Base-by-base conservation (phyloP, 1,140 invertebrate genomes). In the Agrilus planipennis region DNA sequence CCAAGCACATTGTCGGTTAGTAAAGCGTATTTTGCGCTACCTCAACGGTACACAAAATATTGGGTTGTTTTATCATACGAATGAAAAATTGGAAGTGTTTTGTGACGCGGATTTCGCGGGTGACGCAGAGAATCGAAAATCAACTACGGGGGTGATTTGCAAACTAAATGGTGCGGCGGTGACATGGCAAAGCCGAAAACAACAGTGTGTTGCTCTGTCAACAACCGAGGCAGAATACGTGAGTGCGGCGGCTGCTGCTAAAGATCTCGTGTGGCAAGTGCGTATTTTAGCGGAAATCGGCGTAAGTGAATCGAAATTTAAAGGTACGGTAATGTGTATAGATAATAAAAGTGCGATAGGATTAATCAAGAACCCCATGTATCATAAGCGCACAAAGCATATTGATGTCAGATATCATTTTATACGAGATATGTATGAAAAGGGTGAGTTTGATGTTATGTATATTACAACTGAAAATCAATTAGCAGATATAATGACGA, bases 211-310 rank as follows among this genome's bases (percentile, higher is more conserved):
- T 22, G 47, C 52, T 16, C 32, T 53, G 2, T 58, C 54, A 2
- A 61, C 60, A 12, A 64, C 55, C 9, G 62, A 68, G 47, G 52
- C 62, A 12, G 64, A 67, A 39, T 54, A 49, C 49, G 52, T 55
- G 22, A 46, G 41, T 9, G 55, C 60, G 7, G 60, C 51, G 42
- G 53, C 64, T 47, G 62, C 41, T 34, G 49, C 61, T 10, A 57
- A 55, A 47, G 61, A 65, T 49, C 31, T 55, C 4, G 39, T 65
- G 6, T 67, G 57, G 57, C 22, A 66, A 23, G 42, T 16, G 27
- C 40, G 45, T 35, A 34, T 57, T 6, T 39, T 55, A 17, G 34
- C 44, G 14, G 57, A 43, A 39, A 10, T 39, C 9, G 23, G n/a
- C 20, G 18, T 34, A 22, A 16, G 2, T 6, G 40, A 36, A 30